phyloP scores from a whole-genome alignment of 2,888 invertebrate genomes.

The Drosophila phalerata region DNA sequence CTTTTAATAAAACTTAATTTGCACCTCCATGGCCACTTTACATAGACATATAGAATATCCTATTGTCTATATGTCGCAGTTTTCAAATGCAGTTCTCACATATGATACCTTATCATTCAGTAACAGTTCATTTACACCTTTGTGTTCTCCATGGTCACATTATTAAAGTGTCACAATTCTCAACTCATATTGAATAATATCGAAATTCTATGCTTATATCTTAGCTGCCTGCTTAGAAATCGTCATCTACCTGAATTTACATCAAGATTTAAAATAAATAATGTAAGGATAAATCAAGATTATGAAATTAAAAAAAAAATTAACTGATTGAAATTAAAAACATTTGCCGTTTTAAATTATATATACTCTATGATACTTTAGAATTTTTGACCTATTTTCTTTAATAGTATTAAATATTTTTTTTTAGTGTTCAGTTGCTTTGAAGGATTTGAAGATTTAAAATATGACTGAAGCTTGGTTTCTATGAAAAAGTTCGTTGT shows the following conservation, averaged over 20 bases:
- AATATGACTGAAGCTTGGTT: background rate
- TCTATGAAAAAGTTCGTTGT: background rate
- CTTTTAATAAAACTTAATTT: background rate
- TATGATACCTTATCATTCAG: background rate
- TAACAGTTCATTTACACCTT: background rate
- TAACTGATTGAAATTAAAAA: too few species aligned
- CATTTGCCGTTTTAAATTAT: too few species aligned
- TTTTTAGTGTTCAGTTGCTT: too few species aligned
- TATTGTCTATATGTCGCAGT: background rate
- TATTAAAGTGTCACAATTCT: background rate
- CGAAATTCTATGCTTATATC: background rate
- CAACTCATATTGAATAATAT: background rate
- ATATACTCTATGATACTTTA: too few species aligned
- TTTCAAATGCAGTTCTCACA: background rate
- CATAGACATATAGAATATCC: background rate
- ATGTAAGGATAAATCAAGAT: too few species aligned
- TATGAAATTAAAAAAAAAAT: too few species aligned
- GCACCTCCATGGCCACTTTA: conserved; percentile 2
- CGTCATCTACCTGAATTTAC: too few species aligned
- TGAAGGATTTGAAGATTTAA: too few species aligned
- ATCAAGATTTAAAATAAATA: too few species aligned
- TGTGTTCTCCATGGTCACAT: background rate
- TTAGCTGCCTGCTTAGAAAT: too few species aligned
- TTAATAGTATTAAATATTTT: too few species aligned
- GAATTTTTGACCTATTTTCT: too few species aligned